These are phyloP conservation scores for Cariama cristata DNA, from an alignment of 2,113 vertebrate species.

Conservation along the genomic window DNA sequence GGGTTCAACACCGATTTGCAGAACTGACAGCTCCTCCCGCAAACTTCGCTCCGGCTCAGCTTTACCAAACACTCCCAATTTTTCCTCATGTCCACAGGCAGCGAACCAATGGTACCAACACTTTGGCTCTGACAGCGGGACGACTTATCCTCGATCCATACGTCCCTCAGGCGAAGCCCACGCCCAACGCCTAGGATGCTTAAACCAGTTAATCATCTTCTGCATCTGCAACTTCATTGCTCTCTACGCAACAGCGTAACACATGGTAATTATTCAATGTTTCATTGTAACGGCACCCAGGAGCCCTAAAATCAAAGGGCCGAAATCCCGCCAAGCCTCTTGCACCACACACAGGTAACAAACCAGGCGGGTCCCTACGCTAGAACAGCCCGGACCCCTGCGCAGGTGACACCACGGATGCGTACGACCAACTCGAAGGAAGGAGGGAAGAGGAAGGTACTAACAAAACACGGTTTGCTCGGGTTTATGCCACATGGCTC, in stretches of 20 bases:
- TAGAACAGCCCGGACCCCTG: neutral
- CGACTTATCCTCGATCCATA: accelerated
- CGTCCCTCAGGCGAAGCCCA: neutral
- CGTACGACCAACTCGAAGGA: accelerated
- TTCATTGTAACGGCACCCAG: accelerated
- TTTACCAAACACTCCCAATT: neutral
- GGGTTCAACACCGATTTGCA: neutral
- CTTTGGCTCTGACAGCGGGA: neutral
- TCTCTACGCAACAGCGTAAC: neutral
- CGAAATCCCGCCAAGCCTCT: neutral
- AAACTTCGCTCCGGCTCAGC: accelerated
- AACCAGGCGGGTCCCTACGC: neutral
- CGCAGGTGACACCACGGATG: neutral
- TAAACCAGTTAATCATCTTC: neutral
- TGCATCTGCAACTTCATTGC: neutral
- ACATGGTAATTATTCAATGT: accelerated
- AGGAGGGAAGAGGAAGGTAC: neutral
- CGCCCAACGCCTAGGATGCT: neutral
- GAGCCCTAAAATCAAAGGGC: neutral
- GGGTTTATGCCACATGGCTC: constrained; percentile 22
- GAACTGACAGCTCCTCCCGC: neutral
- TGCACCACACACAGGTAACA: accelerated
- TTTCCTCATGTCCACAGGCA: neutral
- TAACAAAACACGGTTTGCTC: neutral
- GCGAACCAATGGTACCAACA: neutral